phyloP scores from a whole-genome alignment of 53 echinoderm and acorn worm species.

The Holothuria leucospilota region DNA sequence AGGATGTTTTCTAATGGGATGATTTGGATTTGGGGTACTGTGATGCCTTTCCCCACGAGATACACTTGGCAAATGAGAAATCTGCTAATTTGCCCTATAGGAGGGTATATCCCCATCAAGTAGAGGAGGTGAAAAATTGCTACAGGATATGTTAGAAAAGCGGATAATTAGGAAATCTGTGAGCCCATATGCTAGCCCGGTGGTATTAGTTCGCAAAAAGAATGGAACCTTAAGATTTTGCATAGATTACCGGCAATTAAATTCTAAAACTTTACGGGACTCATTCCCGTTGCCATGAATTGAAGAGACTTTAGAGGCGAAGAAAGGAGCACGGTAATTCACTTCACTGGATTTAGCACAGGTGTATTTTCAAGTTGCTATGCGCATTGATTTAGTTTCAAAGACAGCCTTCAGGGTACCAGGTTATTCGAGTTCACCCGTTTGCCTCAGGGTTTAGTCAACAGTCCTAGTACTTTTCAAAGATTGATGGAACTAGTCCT shows the following conservation, averaged over 20 bases:
- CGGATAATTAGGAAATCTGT: constrained; percentile 3
- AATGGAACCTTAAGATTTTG: constrained; percentile 28
- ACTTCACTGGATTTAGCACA: constrained; percentile 63
- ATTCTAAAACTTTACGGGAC: constrained; percentile 20
- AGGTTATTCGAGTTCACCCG: neutral
- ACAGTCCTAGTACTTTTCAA: constrained; percentile 16
- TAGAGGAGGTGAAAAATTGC: neutral
- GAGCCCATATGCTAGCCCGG: constrained; percentile 47
- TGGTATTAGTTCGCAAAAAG: neutral
- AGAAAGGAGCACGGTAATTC: constrained; percentile 56
- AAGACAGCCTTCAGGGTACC: constrained; percentile 71
- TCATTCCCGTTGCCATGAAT: constrained; percentile 61
- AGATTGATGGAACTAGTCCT: neutral
- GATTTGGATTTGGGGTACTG: constrained; percentile 38
- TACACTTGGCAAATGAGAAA: neutral
- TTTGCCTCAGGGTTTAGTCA: neutral
- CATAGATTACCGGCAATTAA: constrained; percentile 2
- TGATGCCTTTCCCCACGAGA: constrained; percentile 22
- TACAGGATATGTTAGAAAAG: constrained; percentile 41
- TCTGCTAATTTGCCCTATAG: constrained; percentile 27
- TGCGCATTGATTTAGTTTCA: constrained; percentile 50
- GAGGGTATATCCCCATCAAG: neutral
- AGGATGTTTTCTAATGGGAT: neutral
- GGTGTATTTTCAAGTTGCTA: constrained; percentile 62
- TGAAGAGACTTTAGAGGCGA: constrained; percentile 66